Base-by-base conservation (phyloP, 2,888 invertebrate species). In the Tryphoninae sp. region DNA sequence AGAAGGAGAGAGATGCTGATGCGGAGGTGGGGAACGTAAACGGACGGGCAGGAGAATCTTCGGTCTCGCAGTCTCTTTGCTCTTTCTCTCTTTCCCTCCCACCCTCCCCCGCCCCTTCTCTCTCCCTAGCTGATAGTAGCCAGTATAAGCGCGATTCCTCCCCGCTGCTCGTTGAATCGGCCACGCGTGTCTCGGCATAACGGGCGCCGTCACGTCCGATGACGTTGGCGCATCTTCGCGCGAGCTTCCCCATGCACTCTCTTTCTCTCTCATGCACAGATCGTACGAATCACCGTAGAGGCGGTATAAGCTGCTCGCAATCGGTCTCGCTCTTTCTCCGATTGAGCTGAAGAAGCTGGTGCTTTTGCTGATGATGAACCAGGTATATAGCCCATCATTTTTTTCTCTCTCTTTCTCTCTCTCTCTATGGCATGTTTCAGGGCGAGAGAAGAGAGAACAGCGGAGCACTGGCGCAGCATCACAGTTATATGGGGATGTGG, bases 201-300 rank as follows among this genome's bases (percentile, higher is more conserved):
- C 83, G 81, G 85, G 87, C 85, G 84, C 81, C 86, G 85, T 82
- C 83, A 85, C 82, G 82, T 80, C 75, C 83, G 84, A 85, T 85
- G 84, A 84, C 85, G 84, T 83, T 85, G 83, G 78, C 82, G 83
- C 83, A 83, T 83, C 80, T 83, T 80, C 78, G 71, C 78, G 71
- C 65, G 59, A 40, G 42, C 45, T 64, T 7, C 42, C 26, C 71
- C 72, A 16, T 77, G 45, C 61, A 13, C 26, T 61, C 62, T 64
- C 62, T 64, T 26, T 55, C 68, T 67, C 23, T 75, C 62, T 55
- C 61, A 13, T 64, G 49, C 40, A 73, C 67, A 53, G 67, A 65
- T 55, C 23, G 69, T 55, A 19, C 33, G 58, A 64, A 72, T 73
- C 73, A 75, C 62, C 49, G 26, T 62, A 65, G 45, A 40, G 19